Evolutionary conservation across 2,113 vertebrate species (phyloP).

Genomic region (Rhadina sibilatrix): DNA sequence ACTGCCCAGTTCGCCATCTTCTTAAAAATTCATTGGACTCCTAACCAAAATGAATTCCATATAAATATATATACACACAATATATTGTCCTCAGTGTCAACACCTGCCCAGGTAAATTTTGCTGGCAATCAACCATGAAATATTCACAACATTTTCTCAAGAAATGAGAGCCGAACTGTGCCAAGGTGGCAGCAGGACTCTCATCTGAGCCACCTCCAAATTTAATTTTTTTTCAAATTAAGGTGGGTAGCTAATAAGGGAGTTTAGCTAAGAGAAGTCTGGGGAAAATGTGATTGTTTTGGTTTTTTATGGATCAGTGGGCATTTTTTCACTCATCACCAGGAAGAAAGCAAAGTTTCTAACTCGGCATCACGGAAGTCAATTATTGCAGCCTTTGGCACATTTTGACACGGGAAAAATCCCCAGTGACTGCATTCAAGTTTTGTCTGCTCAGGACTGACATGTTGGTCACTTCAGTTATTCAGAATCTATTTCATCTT

Average conservation of each 20-base stretch:
- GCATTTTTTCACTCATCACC: background rate
- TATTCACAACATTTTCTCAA: background rate
- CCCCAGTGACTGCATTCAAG: accelerated
- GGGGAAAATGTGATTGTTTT: background rate
- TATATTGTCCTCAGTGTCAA: background rate
- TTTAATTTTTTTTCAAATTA: background rate
- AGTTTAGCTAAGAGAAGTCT: background rate
- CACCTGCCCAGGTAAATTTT: background rate
- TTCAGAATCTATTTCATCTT: background rate
- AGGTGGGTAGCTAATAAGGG: background rate
- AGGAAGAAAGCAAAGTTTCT: background rate
- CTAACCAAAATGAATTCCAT: background rate
- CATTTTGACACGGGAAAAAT: background rate
- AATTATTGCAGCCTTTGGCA: background rate
- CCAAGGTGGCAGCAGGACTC: background rate
- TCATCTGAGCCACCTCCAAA: background rate
- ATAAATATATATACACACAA: background rate
- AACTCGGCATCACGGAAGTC: background rate
- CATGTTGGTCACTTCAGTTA: background rate
- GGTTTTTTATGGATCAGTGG: background rate
- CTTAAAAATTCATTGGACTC: background rate
- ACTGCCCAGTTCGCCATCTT: background rate
- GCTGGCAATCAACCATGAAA: background rate
- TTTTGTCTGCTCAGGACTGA: background rate
- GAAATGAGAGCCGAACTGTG: background rate